Base-by-base conservation (phyloP, 2,888 invertebrate species). In the Xanthorhoe designata region DNA sequence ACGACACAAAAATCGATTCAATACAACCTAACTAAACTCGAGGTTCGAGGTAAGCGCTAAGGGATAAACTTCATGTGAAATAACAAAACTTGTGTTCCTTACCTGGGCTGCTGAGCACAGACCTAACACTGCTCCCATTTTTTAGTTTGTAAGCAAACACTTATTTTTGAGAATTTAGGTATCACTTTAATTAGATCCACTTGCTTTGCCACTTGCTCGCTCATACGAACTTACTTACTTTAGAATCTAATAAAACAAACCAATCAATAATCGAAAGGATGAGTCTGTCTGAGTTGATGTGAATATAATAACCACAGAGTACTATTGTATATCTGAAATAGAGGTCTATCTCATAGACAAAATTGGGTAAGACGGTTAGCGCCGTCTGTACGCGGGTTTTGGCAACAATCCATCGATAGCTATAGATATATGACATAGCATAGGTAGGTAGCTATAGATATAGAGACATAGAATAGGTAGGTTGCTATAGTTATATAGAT, bases 41-140 rank as follows among this genome's bases (percentile, higher is more conserved):
- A 32, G 4, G 7, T 42, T 13, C 13, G 38, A 42, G 13, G 38
- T 13, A 15, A 47, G 15, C 53, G 9, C 19, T 35, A 52, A 49
- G 8, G 17, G 9, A 1, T 38, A 18, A 18, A 42, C n/a, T 15
- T n/a, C 17, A 35, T 9, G 8, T 61, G 15, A 10, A 29, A 18
- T 7, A 45, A 13, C 13, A 51, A 10, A 3, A 18, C 7, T 18
- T 13, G 8, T 61, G 35, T 47, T 51, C 0, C 69, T 66, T 64
- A 95, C 95, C 94, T 95, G 95, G 56, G 95, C 95, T 73, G 94
- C 95, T 71, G 95, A 94, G 87, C 94, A 95, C 76, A 95, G 86
- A 53, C 95, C 95, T 70, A 95, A 82, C 58, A 94, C 94, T 55
- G 95, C 95, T 75, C 95, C 95, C 95, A 95, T 96, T 15, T 18